phyloP scores from a whole-genome alignment of 2,888 invertebrate species.

The Himalopsyche kuldschensis region DNA sequence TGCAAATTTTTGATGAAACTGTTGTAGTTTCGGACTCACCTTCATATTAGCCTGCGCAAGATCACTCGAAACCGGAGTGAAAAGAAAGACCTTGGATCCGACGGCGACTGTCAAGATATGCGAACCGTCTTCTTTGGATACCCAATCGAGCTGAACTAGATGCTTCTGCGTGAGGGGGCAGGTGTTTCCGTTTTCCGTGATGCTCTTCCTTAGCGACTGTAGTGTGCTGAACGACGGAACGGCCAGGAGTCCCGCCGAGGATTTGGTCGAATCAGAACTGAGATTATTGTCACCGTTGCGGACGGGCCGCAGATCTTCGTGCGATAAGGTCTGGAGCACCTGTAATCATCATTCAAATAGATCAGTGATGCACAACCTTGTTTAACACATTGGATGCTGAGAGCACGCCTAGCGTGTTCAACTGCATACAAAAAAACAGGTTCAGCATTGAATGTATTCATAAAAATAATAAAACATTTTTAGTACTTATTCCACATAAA shows the following conservation, averaged over 20 bases:
- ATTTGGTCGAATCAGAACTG: constrained; percentile 53
- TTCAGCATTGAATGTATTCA: no score
- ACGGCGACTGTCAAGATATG: constrained; percentile 97
- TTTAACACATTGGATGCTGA: no score
- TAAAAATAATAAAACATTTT: no score
- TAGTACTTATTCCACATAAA: no score
- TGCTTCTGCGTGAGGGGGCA: constrained; percentile 90
- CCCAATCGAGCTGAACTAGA: constrained; percentile 97
- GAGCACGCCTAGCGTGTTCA: no score
- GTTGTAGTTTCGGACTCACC: constrained; percentile 42
- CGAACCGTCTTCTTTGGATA: constrained; percentile 97
- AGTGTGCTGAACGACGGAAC: constrained; percentile 90
- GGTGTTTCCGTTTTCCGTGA: constrained; percentile 89
- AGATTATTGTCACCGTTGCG: constrained; percentile 60
- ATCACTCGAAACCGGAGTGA: constrained; percentile 92
- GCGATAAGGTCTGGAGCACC: constrained; percentile 78
- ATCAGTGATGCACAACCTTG: no score
- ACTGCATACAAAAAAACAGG: no score
- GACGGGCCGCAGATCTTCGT: constrained; percentile 69
- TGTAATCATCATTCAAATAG: constrained; percentile 39
- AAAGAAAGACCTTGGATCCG: constrained; percentile 88
- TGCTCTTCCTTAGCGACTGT: constrained; percentile 83
- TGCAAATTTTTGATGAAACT: no score
- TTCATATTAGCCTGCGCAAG: constrained; percentile 93
- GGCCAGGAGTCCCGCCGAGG: constrained; percentile 69